Evolutionary conservation across 2,113 vertebrate genomes (phyloP).

Genomic region (Athene noctua): DNA sequence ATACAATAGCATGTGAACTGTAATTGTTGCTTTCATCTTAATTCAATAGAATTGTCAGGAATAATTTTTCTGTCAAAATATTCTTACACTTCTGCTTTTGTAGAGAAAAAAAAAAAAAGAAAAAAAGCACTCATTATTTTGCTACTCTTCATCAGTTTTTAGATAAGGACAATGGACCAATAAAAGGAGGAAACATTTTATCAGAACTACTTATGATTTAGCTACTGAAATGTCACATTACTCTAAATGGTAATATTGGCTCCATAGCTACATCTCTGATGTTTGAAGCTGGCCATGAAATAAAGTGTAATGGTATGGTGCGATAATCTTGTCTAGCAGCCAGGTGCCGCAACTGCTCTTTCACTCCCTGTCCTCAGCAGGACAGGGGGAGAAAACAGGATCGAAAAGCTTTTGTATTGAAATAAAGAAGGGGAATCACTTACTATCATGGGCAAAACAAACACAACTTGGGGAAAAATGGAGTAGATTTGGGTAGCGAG

Average conservation of each 20-base stretch:
- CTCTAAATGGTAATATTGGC: neutral
- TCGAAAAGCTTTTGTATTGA: neutral
- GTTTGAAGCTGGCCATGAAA: neutral
- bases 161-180: neutral
- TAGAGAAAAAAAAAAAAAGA: neutral
- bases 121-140: neutral
- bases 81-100: neutral
- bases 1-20: neutral
- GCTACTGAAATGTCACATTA: neutral
- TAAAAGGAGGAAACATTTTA: neutral
- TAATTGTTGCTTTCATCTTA: neutral
- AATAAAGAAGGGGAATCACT: neutral
- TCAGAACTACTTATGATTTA: neutral
- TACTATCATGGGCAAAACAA: neutral
- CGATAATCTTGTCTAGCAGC: neutral
- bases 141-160: neutral
- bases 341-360: neutral
- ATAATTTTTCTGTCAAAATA: neutral
- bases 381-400: neutral
- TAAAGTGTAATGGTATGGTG: neutral
- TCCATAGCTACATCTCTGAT: neutral
- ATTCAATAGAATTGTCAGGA: neutral
- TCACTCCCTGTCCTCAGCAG: neutral
- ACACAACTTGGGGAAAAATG: neutral
- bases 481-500: neutral